phyloP scores from a whole-genome alignment of 1,140 invertebrate genomes.

The Drosophila grimshawi region DNA sequence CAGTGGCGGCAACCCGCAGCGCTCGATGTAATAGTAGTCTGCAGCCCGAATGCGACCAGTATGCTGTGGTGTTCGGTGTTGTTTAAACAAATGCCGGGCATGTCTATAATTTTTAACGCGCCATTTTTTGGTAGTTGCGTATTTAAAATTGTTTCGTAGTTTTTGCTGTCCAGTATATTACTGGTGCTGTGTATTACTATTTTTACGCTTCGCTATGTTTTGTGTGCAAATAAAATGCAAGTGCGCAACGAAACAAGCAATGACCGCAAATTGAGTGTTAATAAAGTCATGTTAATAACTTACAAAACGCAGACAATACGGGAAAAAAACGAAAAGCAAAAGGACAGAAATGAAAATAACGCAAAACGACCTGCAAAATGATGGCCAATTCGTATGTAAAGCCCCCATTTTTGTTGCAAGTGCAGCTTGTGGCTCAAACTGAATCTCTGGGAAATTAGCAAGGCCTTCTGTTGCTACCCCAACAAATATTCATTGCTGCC shows the following conservation, averaged over 20 bases:
- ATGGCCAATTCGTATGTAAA: background rate
- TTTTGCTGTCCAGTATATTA: background rate
- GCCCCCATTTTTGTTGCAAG: background rate
- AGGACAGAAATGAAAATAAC: background rate
- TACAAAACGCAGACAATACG: slow-evolving; percentile 37
- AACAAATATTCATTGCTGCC: slow-evolving; percentile 65
- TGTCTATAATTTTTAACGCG: slow-evolving; percentile 70
- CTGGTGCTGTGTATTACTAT: slow-evolving; percentile 27
- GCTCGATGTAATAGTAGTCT: slow-evolving; percentile 34
- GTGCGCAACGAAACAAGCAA: slow-evolving; percentile 51
- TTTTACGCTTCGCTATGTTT: slow-evolving; percentile 46
- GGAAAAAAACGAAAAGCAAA: background rate
- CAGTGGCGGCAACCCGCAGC: slow-evolving; percentile 26
- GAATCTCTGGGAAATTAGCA: slow-evolving; percentile 59
- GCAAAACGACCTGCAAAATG: slow-evolving; percentile 5
- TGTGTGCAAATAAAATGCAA: slow-evolving; percentile 75
- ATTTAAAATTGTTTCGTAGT: slow-evolving; percentile 52
- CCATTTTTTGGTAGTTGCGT: slow-evolving; percentile 44
- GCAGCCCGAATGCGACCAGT: slow-evolving; percentile 32
- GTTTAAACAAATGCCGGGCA: slow-evolving; percentile 71
- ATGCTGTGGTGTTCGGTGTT: slow-evolving; percentile 57
- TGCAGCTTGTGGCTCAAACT: background rate
- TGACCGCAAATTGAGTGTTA: slow-evolving; percentile 80
- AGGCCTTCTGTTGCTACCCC: slow-evolving; percentile 19
- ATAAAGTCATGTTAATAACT: slow-evolving; percentile 83